A percentile compares a stretch with the other conserved stretches of the same genome.
These are phyloP conservation scores for Aphaenogaster rudis DNA, from an alignment of 1,140 invertebrate species.

Conservation along the genomic window DNA sequence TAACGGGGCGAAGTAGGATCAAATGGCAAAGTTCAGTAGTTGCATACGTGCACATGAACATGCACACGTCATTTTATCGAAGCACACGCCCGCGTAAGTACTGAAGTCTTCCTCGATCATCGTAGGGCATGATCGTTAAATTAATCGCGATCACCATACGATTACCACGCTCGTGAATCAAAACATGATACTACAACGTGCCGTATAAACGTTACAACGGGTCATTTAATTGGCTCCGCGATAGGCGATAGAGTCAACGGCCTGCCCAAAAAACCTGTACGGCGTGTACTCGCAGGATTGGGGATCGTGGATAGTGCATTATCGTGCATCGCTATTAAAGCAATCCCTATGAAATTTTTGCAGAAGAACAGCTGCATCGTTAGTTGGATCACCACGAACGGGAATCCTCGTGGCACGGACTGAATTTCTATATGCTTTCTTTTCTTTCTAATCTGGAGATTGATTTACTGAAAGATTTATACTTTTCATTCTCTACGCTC, in stretches of 20 bases:
- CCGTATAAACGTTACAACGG: slow-evolving; percentile 55
- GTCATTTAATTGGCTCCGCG: slow-evolving; percentile 64
- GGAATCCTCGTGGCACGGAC: slow-evolving; percentile 9
- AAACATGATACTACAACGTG: slow-evolving; percentile 35
- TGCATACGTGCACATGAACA: slow-evolving; percentile 26
- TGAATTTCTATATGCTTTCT: slow-evolving; percentile 2
- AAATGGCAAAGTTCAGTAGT: slow-evolving; percentile 60
- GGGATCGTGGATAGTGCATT: slow-evolving; percentile 38
- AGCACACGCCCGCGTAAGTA: slow-evolving; percentile 10
- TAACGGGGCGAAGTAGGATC: slow-evolving; percentile 49
- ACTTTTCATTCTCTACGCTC: not conserved
- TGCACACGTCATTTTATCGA: not conserved
- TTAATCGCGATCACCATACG: slow-evolving; percentile 62
- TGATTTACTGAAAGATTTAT: slow-evolving; percentile 20
- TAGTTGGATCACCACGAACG: slow-evolving; percentile 1
- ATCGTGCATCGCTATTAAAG: slow-evolving; percentile 29
- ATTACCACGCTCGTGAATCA: slow-evolving; percentile 64
- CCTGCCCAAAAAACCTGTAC: slow-evolving; percentile 3
- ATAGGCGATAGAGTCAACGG: slow-evolving; percentile 35
- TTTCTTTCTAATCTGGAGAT: not conserved
- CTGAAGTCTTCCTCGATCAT: slow-evolving; percentile 46
- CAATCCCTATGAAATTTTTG: not conserved
- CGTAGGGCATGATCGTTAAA: slow-evolving; percentile 59
- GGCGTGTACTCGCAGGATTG: slow-evolving; percentile 19
- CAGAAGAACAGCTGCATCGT: not conserved